Evolutionary conservation across 1,140 invertebrate species (phyloP).

Genomic region (Drosophila lowei): DNA sequence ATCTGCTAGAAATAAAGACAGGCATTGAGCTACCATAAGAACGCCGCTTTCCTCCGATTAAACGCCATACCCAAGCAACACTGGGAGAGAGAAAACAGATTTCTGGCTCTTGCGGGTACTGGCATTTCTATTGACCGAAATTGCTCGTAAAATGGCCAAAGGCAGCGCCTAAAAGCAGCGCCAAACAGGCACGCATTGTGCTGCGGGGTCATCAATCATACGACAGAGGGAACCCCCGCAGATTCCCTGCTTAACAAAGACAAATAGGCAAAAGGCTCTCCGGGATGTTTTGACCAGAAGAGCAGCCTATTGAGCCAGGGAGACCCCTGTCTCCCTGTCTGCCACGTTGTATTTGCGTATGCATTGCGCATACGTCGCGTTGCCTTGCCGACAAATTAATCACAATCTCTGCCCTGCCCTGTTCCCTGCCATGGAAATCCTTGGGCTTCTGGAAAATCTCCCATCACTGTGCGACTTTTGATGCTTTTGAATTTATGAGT

Average conservation of each 20-base stretch:
- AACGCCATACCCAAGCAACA: too few relatives aligned
- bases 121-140: conserved; percentile 34
- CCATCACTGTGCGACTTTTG: conserved; percentile 48
- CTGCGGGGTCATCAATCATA: conserved; percentile 67
- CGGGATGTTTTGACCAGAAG: conserved; percentile 46
- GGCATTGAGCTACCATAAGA: too few relatives aligned
- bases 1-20: too few relatives aligned
- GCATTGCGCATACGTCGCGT: conserved; percentile 67
- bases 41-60: too few relatives aligned
- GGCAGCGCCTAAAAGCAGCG: conserved; percentile 57
- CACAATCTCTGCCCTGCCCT: conserved; percentile 51
- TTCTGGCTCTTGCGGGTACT: too few relatives aligned
- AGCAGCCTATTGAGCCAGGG: conserved; percentile 1
- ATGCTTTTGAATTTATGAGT: conserved; percentile 59
- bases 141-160: conserved; percentile 59
- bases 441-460: conserved; percentile 37
- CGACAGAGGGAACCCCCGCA: conserved; percentile 14
- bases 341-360: conserved; percentile 39
- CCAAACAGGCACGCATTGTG: conserved; percentile 41
- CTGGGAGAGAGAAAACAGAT: too few relatives aligned
- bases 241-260: conserved; percentile 62
- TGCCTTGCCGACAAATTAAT: conserved; percentile 68
- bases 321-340: neutral
- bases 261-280: conserved; percentile 60
- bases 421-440: conserved; percentile 45